Conservation (phyloP, 2,888 invertebrate species). For the Ophraella communa region DNA sequence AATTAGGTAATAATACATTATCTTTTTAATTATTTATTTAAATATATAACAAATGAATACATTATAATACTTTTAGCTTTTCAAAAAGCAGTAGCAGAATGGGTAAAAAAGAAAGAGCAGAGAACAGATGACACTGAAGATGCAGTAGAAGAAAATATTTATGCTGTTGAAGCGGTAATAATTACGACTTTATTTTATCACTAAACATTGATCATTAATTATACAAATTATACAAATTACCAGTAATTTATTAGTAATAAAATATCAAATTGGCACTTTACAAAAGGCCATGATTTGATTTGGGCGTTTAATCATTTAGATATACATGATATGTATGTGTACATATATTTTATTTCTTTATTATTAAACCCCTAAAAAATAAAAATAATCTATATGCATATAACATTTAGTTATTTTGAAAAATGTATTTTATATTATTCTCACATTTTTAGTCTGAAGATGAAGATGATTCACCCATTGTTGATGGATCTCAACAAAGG, state of each 20-base stretch:
- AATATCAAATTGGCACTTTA: too few relatives aligned
- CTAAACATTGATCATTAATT: too few relatives aligned
- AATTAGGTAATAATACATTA: conserved; percentile 62
- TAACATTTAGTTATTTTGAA: too few relatives aligned
- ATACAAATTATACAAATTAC: too few relatives aligned
- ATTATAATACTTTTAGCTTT: conserved; percentile 57
- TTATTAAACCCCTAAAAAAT: too few relatives aligned
- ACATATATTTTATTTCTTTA: too few relatives aligned
- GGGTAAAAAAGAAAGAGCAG: conserved; percentile 72
- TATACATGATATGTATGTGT: too few relatives aligned
- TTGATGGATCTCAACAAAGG: conserved; percentile 61
- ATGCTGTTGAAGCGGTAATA: conserved; percentile 65
- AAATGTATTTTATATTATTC: conserved; percentile 5
- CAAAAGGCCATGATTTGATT: too few relatives aligned
- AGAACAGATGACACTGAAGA: conserved; percentile 63
- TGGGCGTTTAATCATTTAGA: too few relatives aligned
- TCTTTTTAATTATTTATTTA: too few relatives aligned
- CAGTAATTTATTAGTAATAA: too few relatives aligned
- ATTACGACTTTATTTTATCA: background rate
- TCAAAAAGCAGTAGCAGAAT: conserved; percentile 71
- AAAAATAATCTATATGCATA: too few relatives aligned
- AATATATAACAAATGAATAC: background rate
- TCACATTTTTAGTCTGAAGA: conserved; percentile 52
- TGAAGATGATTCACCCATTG: conserved; percentile 41
- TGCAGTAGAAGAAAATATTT: conserved; percentile 76